Evolutionary conservation across 2,888 invertebrate species (phyloP), one percentile per base, ranked within the genome.

Genomic region (Caenorhabditis angaria): DNA sequence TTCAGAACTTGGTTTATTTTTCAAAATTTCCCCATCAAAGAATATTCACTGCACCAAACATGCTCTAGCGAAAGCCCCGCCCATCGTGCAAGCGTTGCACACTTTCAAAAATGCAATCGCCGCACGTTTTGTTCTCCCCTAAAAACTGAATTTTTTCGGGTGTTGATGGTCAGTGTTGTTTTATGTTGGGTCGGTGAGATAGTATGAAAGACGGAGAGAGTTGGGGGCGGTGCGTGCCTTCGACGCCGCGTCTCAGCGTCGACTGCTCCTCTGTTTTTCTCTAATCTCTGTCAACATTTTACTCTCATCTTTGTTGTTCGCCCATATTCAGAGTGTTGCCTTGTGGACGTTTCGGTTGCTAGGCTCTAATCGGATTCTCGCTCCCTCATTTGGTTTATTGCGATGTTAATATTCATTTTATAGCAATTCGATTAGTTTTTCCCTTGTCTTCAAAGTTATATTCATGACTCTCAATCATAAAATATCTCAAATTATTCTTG

Each of bases 71-170:
- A 47, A 50, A 18, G 5, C 8, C 27, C 54, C 27, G 24, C 27
- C 54, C 20, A 18, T 24, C 47, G 32, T 28, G 70, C 70, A 70
- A 61, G 18, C 22, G 29, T 32, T 25, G 57, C 69, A 51, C 57
- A 48, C 18, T 51, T 4, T 59, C 56, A 56, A 41, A 51, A 51
- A 35, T 10, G 68, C 68, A 69, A 64, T 8, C 28, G 8, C 22
- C 41, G 56, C 68, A 28, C 63, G 47, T 20, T 62, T 58, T 61
- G 27, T 55, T 55, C 22, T 54, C 18, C 54, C 47, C 29, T 29
- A 56, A 56, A 56, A 56, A 54, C 14, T 18, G 18, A 54, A 27
- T 14, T 27, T 5, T 27, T 25, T n/a, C 50, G 50, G 24, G 50
- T 24, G 50, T 24, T 20, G 22, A 20, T 50, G 24, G 50, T 24